Percentiles rank a stretch among this genome's conserved stretches.
Evolutionary conservation across 2,888 invertebrate genomes (phyloP).

Genomic region (Aphidius colemani): DNA sequence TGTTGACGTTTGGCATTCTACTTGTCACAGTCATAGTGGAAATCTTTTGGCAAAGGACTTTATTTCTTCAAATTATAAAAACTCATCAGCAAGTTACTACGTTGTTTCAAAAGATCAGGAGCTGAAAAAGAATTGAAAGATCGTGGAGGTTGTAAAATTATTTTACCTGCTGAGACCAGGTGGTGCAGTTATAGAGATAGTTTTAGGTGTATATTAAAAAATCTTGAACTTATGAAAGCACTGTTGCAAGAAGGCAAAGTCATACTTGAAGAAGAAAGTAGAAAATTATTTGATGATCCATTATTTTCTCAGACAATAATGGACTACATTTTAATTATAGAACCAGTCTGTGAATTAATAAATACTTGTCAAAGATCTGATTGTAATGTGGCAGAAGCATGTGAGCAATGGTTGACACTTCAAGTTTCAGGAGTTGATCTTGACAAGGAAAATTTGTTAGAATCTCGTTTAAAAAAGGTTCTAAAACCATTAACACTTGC

Average conservation of each 20-base stretch:
- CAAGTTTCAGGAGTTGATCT: conserved; percentile 19
- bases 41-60: conserved; percentile 38
- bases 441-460: too few species aligned
- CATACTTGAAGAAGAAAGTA: not conserved
- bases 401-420: conserved; percentile 24
- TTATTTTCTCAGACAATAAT: conserved; percentile 1
- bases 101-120: conserved; percentile 29
- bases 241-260: conserved; percentile 5
- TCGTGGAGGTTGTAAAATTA: conserved; percentile 28
- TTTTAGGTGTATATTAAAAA: conserved; percentile 23
- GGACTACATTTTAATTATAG: conserved; percentile 21
- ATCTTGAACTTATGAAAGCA: too few species aligned
- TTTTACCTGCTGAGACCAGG: conserved; percentile 29
- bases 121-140: conserved; percentile 29
- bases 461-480: too few species aligned
- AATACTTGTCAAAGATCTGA: conserved; percentile 19
- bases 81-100: conserved; percentile 26
- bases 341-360: conserved; percentile 18
- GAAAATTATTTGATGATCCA: not conserved
- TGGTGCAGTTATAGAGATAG: conserved; percentile 32
- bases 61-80: conserved; percentile 28
- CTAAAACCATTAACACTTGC: conserved; percentile 15
- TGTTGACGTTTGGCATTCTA: conserved; percentile 36
- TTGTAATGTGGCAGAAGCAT: conserved; percentile 21
- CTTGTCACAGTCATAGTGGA: conserved; percentile 38